Evolutionary conservation across 1,140 invertebrate species (phyloP), one percentile per base, ranked within the genome.

Genomic region (Campoletis sonorensis): DNA sequence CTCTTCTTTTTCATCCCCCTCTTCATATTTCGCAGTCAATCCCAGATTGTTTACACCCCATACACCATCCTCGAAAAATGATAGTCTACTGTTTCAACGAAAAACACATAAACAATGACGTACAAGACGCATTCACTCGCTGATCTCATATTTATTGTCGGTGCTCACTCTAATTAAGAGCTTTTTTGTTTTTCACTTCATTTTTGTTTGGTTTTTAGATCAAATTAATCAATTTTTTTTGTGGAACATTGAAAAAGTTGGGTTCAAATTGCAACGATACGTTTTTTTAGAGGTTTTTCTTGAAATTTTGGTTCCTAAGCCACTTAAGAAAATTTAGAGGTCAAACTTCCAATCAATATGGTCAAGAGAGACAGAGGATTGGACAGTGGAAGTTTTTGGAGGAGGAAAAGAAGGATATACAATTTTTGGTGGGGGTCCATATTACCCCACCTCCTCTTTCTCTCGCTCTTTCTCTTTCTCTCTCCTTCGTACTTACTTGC

Each of bases 11-110:
- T 4, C 61, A 13, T 72, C 40, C 30, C 51, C 18, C n/a, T 72
- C 49, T 80, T 58, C 33, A 72, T 72, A 67, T 72, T 21, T 72
- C 58, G 10, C 21, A 30, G 70, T 49, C 70, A 45, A 23, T 72
- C 7, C 33, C 33, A 30, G 40, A 30, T n/a, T 72, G 70, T 72
- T 72, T 49, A 72, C 70, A 72, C 26, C 16, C 70, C 70, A 45
- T 49, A 72, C 18, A 72, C 70, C 23, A 49, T 45, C 45, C n/a
- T 45, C 18, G 68, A 13, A 37, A 70, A 70, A 33, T 70, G 51
- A 18, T 54, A 54, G 18, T 64, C 2, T 64, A 23, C 27, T 64
- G 61, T 27, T 23, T 23, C 4, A 33, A 26, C 8, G 61, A 26
- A 26, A 64, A 64, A 64, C 8, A 64, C n/a, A 64, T 23, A 64